Conservation (phyloP, 2,888 invertebrate genomes). For the Agrotis segetum region DNA sequence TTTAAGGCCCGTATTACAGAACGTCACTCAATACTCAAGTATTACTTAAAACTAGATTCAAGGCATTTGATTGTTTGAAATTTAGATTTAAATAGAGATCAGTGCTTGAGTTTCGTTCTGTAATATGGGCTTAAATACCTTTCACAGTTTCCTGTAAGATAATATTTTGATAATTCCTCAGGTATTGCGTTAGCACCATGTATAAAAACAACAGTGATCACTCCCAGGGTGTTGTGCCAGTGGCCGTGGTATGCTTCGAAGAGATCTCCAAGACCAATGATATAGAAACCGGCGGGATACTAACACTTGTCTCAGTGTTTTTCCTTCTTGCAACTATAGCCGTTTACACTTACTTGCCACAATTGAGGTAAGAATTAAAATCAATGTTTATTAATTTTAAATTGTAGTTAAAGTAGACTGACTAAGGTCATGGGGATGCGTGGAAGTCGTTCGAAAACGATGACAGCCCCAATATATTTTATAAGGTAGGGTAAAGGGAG, state of each 20-base stretch:
- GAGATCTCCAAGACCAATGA: constrained; percentile 91
- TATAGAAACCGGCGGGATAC: constrained; percentile 82
- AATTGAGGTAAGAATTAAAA: constrained; percentile 87
- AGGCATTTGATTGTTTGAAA: too few relatives aligned
- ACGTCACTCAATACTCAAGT: too few relatives aligned
- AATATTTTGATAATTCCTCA: constrained; percentile 57
- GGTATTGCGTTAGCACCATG: constrained; percentile 82
- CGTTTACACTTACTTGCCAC: constrained; percentile 91
- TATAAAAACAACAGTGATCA: constrained; percentile 69
- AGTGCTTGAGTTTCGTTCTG: too few relatives aligned
- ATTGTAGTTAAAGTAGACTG: not conserved
- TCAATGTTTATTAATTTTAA: not conserved
- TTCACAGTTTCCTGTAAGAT: not conserved
- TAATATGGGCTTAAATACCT: too few relatives aligned
- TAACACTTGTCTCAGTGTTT: constrained; percentile 89
- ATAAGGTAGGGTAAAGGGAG: too few relatives aligned
- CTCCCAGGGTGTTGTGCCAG: constrained; percentile 69
- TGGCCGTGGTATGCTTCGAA: constrained; percentile 92
- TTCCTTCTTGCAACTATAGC: constrained; percentile 91
- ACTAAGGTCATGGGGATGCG: not conserved
- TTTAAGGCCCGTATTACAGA: too few relatives aligned
- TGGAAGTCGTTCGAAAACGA: too few relatives aligned
- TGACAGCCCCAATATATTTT: too few relatives aligned
- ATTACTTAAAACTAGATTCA: too few relatives aligned
- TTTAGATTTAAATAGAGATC: too few relatives aligned